A percentile compares a stretch with the other conserved stretches of the same genome.
phyloP scores from a whole-genome alignment of 2,888 invertebrate species.

The Helicoverpa assulta region DNA sequence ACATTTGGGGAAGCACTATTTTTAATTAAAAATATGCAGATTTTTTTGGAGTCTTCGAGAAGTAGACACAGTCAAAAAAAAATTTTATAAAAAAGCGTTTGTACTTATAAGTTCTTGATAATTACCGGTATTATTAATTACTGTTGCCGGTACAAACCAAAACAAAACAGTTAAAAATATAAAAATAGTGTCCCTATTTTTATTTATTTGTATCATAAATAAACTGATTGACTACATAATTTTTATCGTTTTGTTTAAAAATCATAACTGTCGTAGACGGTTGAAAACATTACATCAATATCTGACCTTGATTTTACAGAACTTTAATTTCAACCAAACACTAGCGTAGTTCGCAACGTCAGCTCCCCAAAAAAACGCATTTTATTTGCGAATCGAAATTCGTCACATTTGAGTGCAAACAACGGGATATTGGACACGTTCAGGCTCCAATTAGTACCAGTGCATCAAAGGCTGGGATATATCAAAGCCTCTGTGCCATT shows the following conservation, averaged over 20 bases:
- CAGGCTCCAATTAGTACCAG: slow-evolving; percentile 66
- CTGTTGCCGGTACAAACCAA: too few relatives aligned
- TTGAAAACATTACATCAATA: too few relatives aligned
- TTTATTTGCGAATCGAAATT: slow-evolving; percentile 8
- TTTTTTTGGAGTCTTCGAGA: background rate
- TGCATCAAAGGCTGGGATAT: slow-evolving; percentile 62
- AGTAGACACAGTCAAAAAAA: background rate
- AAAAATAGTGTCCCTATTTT: too few relatives aligned
- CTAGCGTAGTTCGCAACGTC: background rate
- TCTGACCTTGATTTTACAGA: background rate
- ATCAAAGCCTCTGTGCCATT: slow-evolving; percentile 54
- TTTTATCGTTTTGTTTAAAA: too few relatives aligned
- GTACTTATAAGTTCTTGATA: too few relatives aligned
- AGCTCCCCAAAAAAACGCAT: background rate
- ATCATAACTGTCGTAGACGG: too few relatives aligned
- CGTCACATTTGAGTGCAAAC: slow-evolving; percentile 14
- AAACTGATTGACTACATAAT: too few relatives aligned
- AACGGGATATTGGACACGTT: slow-evolving; percentile 24
- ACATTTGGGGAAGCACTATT: slow-evolving; percentile 32
- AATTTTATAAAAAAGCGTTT: too few relatives aligned
- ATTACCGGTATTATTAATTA: too few relatives aligned
- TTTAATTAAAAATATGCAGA: slow-evolving; percentile 33
- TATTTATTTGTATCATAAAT: too few relatives aligned
- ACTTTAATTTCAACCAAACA: background rate
- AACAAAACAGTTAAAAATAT: too few relatives aligned